Percentiles rank a stretch among this genome's conserved stretches.
Evolutionary conservation across 2,113 vertebrate genomes (phyloP).

Genomic region (Rhegmatorhina hoffmannsi): DNA sequence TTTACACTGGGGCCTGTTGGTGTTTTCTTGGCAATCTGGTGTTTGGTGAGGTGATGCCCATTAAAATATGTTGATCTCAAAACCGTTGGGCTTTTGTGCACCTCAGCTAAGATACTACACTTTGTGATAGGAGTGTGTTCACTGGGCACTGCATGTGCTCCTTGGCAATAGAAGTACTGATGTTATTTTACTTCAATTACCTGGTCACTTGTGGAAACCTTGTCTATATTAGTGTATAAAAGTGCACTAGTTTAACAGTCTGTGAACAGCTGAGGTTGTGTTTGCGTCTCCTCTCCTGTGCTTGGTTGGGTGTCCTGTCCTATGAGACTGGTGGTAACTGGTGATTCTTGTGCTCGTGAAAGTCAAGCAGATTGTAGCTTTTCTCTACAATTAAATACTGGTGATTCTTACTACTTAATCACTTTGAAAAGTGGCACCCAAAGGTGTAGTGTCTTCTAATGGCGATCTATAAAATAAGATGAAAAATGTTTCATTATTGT

Average conservation of each 20-base stretch:
- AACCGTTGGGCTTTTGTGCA: neutral
- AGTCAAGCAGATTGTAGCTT: neutral
- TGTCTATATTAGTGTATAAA: neutral
- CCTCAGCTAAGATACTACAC: neutral
- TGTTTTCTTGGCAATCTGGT: neutral
- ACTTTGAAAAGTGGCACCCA: neutral
- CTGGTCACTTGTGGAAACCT: neutral
- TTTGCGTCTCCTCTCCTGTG: neutral
- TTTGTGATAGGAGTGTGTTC: neutral
- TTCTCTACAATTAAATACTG: neutral
- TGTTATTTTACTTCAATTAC: neutral
- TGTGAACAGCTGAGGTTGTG: neutral
- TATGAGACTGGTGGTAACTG: neutral
- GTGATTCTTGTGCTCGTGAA: fast-evolving
- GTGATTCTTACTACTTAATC: neutral
- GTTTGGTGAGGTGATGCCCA: neutral
- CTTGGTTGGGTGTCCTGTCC: neutral
- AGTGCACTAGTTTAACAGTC: neutral
- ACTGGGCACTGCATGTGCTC: neutral
- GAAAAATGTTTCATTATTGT: neutral
- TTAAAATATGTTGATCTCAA: neutral
- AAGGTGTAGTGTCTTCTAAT: neutral
- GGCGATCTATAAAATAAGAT: neutral
- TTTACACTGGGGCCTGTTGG: neutral
- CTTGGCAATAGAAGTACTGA: neutral